A percentile compares a stretch with the other conserved stretches of the same genome.
Conservation (phyloP, 1,140 invertebrate species). For the Pseudomyrmex pallidus region DNA sequence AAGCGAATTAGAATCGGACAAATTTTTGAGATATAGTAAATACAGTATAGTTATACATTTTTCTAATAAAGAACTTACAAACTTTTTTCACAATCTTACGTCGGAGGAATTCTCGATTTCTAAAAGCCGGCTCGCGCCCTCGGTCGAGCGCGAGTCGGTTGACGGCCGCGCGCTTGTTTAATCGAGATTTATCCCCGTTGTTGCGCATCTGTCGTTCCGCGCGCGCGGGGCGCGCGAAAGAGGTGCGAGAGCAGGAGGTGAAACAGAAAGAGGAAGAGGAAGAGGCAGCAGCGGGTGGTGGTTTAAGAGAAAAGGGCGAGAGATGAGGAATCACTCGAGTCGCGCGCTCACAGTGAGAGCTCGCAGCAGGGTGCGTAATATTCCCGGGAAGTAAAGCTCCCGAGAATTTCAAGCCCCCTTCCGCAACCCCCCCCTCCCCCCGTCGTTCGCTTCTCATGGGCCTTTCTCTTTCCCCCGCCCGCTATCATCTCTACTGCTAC, state of each 20-base stretch:
- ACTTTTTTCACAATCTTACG: not conserved
- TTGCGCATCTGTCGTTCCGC: conserved; percentile 69
- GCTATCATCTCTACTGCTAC: not conserved
- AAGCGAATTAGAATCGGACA: not conserved
- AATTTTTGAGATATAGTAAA: not conserved
- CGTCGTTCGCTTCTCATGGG: conserved; percentile 17
- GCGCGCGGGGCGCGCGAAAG: conserved; percentile 57
- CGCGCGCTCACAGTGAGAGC: conserved; percentile 63
- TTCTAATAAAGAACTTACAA: too few species aligned
- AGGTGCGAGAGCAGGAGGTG: conserved; percentile 8
- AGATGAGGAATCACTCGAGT: conserved; percentile 77
- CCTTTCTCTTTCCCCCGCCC: conserved; percentile 24
- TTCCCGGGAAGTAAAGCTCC: conserved; percentile 83
- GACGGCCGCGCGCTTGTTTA: conserved; percentile 34
- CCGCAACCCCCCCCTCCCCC: conserved; percentile 56
- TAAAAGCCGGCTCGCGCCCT: not conserved
- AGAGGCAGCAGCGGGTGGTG: conserved; percentile 19
- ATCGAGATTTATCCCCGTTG: conserved; percentile 61
- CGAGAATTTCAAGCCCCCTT: conserved; percentile 79
- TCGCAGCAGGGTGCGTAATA: conserved; percentile 76
- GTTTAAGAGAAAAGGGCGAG: conserved; percentile 72
- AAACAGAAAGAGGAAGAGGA: conserved; percentile 24
- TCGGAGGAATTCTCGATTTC: not conserved
- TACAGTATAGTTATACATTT: too few species aligned
- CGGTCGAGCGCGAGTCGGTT: not conserved